Percentiles rank a stretch among this genome's conserved stretches.
These are phyloP conservation scores for Pteropus alecto DNA, from an alignment of 2,113 vertebrate genomes.

Conservation along the genomic window DNA sequence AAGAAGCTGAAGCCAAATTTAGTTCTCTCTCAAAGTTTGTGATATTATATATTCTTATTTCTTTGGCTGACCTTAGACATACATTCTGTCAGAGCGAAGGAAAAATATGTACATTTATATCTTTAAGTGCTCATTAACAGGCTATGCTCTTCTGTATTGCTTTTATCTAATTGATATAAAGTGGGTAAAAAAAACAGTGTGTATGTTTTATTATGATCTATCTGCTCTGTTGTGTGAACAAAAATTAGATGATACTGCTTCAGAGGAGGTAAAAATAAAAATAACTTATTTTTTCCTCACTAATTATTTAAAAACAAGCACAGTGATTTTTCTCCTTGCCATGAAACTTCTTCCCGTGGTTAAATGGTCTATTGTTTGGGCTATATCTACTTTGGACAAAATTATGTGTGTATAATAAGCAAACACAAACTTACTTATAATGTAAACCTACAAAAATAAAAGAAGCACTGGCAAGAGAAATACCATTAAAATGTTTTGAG, in stretches of 20 bases:
- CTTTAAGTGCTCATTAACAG: background rate
- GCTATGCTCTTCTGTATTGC: background rate
- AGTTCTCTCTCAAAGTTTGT: slow-evolving; percentile 33
- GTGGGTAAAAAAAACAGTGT: background rate
- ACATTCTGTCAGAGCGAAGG: background rate
- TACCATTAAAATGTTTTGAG: background rate
- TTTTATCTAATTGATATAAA: background rate
- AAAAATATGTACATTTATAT: background rate
- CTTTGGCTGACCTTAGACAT: slow-evolving; percentile 2
- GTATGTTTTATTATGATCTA: background rate
- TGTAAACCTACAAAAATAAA: background rate
- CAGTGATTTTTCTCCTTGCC: background rate
- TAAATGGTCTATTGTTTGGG: background rate
- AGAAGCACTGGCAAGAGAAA: background rate
- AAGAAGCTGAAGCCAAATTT: slow-evolving; percentile 56
- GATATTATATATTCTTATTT: background rate
- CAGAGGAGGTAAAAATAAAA: slow-evolving; percentile 2
- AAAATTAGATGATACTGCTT: background rate
- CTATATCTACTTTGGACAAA: background rate
- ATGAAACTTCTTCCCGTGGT: background rate
- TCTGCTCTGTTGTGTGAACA: background rate
- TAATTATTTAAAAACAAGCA: background rate
- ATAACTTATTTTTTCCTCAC: background rate
- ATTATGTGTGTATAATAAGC: background rate
- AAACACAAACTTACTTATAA: background rate